A percentile compares a stretch with the other conserved stretches of the same genome.
Conservation (phyloP, 2,113 vertebrate genomes). For the Myrmecobius fasciatus region DNA sequence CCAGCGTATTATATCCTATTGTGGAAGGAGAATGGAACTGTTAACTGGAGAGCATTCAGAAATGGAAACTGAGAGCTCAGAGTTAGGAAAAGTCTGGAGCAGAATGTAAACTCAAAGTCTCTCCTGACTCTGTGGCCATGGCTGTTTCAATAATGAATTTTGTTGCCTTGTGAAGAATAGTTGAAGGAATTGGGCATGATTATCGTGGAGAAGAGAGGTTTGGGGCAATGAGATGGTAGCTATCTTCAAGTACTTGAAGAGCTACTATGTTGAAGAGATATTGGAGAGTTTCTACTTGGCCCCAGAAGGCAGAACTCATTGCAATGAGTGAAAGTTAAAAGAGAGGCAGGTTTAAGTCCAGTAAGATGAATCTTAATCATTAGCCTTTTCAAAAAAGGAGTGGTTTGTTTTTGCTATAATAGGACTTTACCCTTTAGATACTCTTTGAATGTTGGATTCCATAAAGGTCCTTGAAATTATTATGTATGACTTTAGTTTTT, state of each 20-base stretch:
- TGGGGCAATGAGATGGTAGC: not conserved
- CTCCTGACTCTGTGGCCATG: not conserved
- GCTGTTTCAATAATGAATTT: not conserved
- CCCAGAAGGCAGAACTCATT: not conserved
- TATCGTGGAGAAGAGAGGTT: not conserved
- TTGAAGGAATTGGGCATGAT: not conserved
- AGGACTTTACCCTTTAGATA: constrained; percentile 83
- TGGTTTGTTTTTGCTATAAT: constrained; percentile 81
- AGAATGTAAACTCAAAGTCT: not conserved
- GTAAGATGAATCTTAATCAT: not conserved
- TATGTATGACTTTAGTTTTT: constrained; percentile 56
- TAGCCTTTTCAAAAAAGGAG: constrained; percentile 16
- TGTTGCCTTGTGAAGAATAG: not conserved
- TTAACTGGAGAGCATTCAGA: not conserved
- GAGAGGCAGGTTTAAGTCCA: not conserved
- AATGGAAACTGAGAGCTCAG: not conserved
- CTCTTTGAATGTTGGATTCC: constrained; percentile 84
- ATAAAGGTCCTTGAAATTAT: constrained; percentile 86
- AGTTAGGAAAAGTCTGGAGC: not conserved
- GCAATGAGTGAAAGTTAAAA: not conserved
- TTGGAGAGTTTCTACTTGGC: not conserved
- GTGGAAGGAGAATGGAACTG: no score
- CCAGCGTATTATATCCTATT: not conserved
- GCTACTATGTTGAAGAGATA: not conserved
- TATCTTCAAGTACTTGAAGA: not conserved